Conservation (phyloP, 1,140 invertebrate genomes). For the fruit fly (Drosophila melanogaster) region DNA sequence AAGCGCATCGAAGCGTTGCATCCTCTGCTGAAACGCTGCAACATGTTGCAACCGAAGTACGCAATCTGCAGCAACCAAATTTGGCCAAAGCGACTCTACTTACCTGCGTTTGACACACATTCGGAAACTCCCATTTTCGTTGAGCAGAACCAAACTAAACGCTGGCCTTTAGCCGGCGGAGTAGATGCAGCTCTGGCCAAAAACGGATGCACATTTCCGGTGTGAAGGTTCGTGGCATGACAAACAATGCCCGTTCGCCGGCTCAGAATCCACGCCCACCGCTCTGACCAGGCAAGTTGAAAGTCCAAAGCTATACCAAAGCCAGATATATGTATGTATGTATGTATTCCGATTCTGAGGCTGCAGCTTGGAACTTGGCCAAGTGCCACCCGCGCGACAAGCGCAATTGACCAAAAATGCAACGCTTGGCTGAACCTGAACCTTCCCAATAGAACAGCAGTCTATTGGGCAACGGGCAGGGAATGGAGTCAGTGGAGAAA, state of each 20-base stretch:
- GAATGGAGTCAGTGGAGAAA: conserved; percentile 9
- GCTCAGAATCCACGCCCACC: conserved; percentile 51
- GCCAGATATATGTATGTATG: background rate
- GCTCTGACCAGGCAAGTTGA: conserved; percentile 36
- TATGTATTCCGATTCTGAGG: conserved; percentile 1
- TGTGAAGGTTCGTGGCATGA: conserved; percentile 56
- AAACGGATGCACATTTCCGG: conserved; percentile 75
- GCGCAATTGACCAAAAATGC: conserved; percentile 77
- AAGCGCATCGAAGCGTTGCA: conserved; percentile 71
- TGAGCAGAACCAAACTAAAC: conserved; percentile 53
- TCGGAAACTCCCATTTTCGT: conserved; percentile 53
- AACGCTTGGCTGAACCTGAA: conserved; percentile 65
- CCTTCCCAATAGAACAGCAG: conserved; percentile 40
- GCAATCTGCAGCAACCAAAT: conserved; percentile 50
- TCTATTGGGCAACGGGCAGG: conserved; percentile 3
- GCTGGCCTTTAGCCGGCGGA: conserved; percentile 43
- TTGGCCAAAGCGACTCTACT: conserved; percentile 52
- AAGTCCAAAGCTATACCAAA: conserved; percentile 23
- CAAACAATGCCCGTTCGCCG: conserved; percentile 42
- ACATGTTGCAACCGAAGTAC: conserved; percentile 45
- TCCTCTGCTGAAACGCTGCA: conserved; percentile 47
- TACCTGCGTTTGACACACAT: conserved; percentile 67
- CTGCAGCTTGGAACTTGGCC: conserved; percentile 23
- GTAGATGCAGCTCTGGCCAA: conserved; percentile 21
- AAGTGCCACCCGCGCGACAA: conserved; percentile 70